These are phyloP conservation scores for Dolichomitus sp. DNA, from an alignment of 2,888 invertebrate genomes.

Conservation along the genomic window DNA sequence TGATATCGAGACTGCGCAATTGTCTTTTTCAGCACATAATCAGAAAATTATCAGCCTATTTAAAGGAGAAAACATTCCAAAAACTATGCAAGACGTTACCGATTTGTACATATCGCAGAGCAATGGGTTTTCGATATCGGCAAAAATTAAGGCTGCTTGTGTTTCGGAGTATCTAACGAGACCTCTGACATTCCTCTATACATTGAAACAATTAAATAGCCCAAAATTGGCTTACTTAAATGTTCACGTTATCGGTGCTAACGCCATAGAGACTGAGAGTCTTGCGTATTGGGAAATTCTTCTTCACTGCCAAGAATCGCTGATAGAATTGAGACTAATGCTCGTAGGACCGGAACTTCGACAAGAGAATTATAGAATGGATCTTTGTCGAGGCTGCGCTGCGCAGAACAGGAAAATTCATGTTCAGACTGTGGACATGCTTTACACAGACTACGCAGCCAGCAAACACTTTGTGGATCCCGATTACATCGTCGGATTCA, in stretches of 20 bases:
- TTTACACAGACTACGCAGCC: conserved; percentile 74
- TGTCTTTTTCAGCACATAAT: conserved; percentile 64
- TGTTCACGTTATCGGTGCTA: conserved; percentile 83
- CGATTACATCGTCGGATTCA: conserved; percentile 78
- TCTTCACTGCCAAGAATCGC: conserved; percentile 79
- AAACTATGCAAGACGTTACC: conserved; percentile 74
- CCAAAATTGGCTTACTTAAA: conserved; percentile 58
- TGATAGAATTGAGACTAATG: conserved; percentile 73
- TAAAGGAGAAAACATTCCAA: conserved; percentile 71
- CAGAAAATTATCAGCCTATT: conserved; percentile 72
- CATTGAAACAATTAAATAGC: conserved; percentile 72
- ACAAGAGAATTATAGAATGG: conserved; percentile 7
- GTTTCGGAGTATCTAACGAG: conserved; percentile 78
- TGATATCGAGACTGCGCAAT: conserved; percentile 73
- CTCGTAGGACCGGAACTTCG: conserved; percentile 82
- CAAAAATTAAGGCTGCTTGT: neutral
- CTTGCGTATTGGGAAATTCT: conserved; percentile 80
- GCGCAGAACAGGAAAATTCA: conserved; percentile 69
- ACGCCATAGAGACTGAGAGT: conserved; percentile 77
- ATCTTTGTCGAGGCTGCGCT: conserved; percentile 73
- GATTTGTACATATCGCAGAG: conserved; percentile 57
- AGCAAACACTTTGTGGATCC: conserved; percentile 73
- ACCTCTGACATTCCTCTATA: conserved; percentile 78
- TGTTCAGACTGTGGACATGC: conserved; percentile 61
- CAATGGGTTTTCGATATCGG: too few relatives aligned